Base-by-base conservation (phyloP, 2,113 vertebrate species). In the Acrocephalus arundinaceus region DNA sequence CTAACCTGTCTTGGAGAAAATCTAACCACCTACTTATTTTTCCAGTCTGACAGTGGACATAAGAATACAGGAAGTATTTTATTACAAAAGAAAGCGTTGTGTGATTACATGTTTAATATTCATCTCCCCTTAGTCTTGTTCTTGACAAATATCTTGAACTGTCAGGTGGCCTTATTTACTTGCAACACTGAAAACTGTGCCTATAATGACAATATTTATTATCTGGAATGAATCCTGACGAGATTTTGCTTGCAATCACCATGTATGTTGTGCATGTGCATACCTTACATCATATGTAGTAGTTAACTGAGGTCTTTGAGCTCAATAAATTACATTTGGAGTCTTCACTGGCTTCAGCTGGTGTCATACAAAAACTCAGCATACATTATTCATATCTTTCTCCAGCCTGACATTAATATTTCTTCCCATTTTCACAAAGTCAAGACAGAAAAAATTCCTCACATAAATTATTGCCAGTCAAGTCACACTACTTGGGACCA, bases 261-360 rank as follows among this genome's bases (percentile, higher is more conserved):
- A 6, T 18, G 11, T 7, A 46, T 37, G 9, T 43, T 45, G 35
- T 57, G 45, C 27, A n/a, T 24, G 18, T 2, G 1, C 21, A 33
- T 0, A 3, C 43, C 30, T 54, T 59, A 39, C 13, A 19, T n/a
- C 1, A 1, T 28, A 31, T 8, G 6, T 16, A 68, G 25, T 14
- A 27, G 13, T 59, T 71, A 72, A 31, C 24, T 57, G 57, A 82
- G 21, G 37, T 72, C 30, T 68, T 52, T 76, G 67, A 83, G 33
- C 19, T 72, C 35, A 59, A 82, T 2, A 82, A 55, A 67, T 72
- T 43, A 37, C 2, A 6, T 79, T 79, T 52, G n/a, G 24, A 41
- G 24, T 45, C 25, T 65, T 85, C 33, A 25, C 8, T 68, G 24
- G 43, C 49, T 85, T 88, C 35, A 79, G 15, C 2, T 80, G 59